Evolutionary conservation across 2,113 vertebrate species (phyloP).

Genomic region (Oxygymnocypris stewartii): DNA sequence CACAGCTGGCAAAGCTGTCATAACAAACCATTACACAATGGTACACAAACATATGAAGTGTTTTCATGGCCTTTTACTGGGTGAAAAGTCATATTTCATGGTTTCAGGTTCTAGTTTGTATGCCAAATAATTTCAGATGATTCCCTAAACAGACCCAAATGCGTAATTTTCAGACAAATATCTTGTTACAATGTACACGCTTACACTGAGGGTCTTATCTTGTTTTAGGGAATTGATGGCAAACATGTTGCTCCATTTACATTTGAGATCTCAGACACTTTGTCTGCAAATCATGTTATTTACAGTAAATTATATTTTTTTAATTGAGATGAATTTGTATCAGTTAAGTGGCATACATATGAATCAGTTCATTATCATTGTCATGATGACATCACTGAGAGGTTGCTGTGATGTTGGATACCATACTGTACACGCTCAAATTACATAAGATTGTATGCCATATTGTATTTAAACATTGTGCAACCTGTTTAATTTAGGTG

Average conservation of each 20-base stretch:
- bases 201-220: background rate
- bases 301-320: background rate
- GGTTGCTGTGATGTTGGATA: background rate
- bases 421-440: background rate
- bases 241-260: background rate
- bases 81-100: constrained; percentile 5
- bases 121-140: constrained; percentile 35
- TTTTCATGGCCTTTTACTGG: background rate
- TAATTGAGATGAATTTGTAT: background rate
- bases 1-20: background rate
- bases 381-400: too few relatives aligned
- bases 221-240: background rate
- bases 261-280: background rate
- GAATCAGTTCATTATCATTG: background rate
- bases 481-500: background rate
- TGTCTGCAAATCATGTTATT: background rate
- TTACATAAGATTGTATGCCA: background rate
- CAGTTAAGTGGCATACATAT: background rate
- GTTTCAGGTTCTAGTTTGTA: constrained; percentile 10
- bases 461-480: background rate
- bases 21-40: background rate
- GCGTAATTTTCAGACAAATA: constrained; percentile 23
- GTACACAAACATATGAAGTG: background rate
- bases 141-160: constrained; percentile 16
- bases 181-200: constrained; percentile 10